Base-by-base conservation (phyloP, 2,888 invertebrate genomes). In the Acleris laterana region DNA sequence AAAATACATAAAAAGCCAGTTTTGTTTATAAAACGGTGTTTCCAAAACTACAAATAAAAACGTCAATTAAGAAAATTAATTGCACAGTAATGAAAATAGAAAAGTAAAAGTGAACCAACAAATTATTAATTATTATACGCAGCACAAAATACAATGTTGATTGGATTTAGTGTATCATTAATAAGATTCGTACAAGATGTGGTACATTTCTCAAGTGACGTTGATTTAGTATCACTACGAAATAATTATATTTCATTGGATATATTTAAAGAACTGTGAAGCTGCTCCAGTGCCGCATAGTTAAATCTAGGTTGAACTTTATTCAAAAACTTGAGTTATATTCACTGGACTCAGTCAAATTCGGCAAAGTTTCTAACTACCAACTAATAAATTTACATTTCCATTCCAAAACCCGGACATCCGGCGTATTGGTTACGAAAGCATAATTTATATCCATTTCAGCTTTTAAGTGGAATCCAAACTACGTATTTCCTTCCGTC, bases 161-260 rank as follows among this genome's bases (percentile, higher is more conserved):
- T 62, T 57, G 51, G 52, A 48, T 57, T 62, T 52, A 62, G 66
- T 51, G 46, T 51, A 51, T 32, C 57, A 66, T 66, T 66, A 66
- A 66, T 66, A 66, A 57, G 51, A 62, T 61, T 66, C 51, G 48
- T 62, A 66, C 66, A 57, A 66, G 61, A 61, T 57, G 61, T 49
- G 61, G 66, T 51, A 62, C 57, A 66, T 61, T 57, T 57, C 66
- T 62, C 57, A 42, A 42, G 46, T 52, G 66, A 62, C 66, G 51
- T 62, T 62, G 66, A 66, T 66, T 57, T 62, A 66, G 57, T 66
- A 62, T 62, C 38, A 52, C 57, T 51, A 51, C 51, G 57, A 25
- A 66, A 62, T 66, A 57, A 66, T 66, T 57, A 61, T 20, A 57
- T 56, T 61, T 51, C 61, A 66, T 52, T 62, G 61, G 53, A 66